Evolutionary conservation across 2,113 vertebrate genomes (phyloP).

Genomic region (Zootoca vivipara): DNA sequence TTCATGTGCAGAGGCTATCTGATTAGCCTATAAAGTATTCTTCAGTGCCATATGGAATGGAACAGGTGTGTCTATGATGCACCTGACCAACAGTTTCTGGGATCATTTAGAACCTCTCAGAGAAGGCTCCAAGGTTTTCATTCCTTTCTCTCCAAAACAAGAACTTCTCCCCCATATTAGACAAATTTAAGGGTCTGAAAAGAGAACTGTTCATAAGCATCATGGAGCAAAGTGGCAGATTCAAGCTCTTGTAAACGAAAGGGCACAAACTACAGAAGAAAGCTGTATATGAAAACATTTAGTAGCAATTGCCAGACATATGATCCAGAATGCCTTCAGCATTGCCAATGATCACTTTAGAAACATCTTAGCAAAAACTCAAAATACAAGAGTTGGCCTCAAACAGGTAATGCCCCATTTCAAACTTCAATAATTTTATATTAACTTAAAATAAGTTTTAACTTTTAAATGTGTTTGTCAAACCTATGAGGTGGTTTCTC

Average conservation of each 20-base stretch:
- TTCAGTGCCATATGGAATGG: not conserved
- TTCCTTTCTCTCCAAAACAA: not conserved
- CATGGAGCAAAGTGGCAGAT: not conserved
- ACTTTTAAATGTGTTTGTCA: not conserved
- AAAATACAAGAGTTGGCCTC: not conserved
- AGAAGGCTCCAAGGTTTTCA: not conserved
- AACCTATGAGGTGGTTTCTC: not conserved
- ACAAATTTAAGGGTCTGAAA: not conserved
- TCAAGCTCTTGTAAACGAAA: not conserved
- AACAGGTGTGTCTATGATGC: no score
- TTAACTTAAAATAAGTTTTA: not conserved
- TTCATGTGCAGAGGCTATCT: not conserved
- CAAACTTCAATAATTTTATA: not conserved
- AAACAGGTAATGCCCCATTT: not conserved
- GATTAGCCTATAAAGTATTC: not conserved
- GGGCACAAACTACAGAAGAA: not conserved
- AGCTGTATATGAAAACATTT: not conserved
- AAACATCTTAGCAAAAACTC: not conserved
- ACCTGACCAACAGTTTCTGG: not conserved
- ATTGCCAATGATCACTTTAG: not conserved
- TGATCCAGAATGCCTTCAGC: not conserved
- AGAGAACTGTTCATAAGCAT: not conserved
- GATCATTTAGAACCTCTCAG: not conserved
- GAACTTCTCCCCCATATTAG: not conserved
- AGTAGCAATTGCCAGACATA: not conserved